Evolutionary conservation across 2,797 vertebrate genomes (phyloP).

Genomic region (Rhinella marina): DNA sequence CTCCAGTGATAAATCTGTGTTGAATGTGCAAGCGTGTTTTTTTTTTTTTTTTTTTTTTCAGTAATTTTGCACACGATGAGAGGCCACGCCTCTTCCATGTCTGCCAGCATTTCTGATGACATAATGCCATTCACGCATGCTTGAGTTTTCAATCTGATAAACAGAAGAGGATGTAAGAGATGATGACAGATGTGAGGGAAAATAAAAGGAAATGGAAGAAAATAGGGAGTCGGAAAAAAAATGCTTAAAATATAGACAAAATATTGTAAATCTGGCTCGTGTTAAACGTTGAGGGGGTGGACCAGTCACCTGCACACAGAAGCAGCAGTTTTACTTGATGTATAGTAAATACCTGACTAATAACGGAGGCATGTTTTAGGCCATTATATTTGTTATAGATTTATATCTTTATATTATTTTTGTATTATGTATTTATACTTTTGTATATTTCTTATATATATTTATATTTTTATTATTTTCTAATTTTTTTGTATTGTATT

Average conservation of each 20-base stretch:
- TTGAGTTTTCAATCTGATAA: constrained; percentile 39
- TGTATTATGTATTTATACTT: too few relatives aligned
- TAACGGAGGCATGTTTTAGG: neutral
- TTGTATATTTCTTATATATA: too few relatives aligned
- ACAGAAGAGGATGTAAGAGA: constrained; percentile 14
- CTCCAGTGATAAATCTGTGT: too few relatives aligned
- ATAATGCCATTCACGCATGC: constrained; percentile 45
- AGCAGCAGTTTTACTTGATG: neutral
- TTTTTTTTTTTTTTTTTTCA: neutral
- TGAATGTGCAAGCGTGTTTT: neutral
- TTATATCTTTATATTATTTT: neutral
- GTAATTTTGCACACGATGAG: neutral
- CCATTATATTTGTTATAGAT: neutral
- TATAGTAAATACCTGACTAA: neutral
- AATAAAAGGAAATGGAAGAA: neutral
- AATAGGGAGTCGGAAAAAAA: neutral
- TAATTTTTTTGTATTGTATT: too few relatives aligned
- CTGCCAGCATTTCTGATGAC: constrained; percentile 10
- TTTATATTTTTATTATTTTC: too few relatives aligned
- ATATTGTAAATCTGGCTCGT: neutral
- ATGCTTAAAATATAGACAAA: neutral
- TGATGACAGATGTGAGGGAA: constrained; percentile 27
- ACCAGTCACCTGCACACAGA: too few relatives aligned
- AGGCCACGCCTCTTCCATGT: neutral
- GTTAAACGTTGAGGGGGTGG: neutral